Evolutionary conservation across 2,113 vertebrate species (phyloP), one percentile per base, ranked within the genome.

Genomic region (Ploceus nigricollis): DNA sequence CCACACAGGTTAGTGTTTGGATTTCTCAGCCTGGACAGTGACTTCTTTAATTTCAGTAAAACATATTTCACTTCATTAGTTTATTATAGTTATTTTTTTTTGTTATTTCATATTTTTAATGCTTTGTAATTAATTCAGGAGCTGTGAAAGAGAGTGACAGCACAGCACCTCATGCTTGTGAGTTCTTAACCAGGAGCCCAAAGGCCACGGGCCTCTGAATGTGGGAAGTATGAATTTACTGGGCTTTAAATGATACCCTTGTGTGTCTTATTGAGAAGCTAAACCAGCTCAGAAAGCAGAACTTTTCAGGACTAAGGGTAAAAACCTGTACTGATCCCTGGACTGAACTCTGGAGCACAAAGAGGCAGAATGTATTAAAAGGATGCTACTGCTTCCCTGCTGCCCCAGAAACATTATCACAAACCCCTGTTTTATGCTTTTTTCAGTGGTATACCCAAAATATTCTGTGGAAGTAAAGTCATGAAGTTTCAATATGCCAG

Each of bases 41-140:
- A 37, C 15, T 37, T 64, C n/a, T 93, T 65, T 35, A 65, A 77
- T 80, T 96, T 91, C 68, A 87, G 21, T 19, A 75, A 93, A 96
- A 72, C 7, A 8, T 84, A 91, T 66, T 93, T 91, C 77, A 90
- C 78, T 90, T 88, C 54, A 70, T 82, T 91, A 30, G 44, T 77
- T 96, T 96, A 95, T 94, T 77, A 66, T 18, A 58, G 47, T 69
- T 86, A 87, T 94, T 91, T 81, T 94, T 94, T 96, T 96, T 88
- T 88, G 84, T 80, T 93, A 93, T 87, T 96, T 94, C 80, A 64
- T 81, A 53, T 58, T 95, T 92, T 96, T 80, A 92, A 40, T 89
- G 82, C 66, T 89, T 92, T 92, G n/a, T 90, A 96, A 94, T 97
- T 94, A 95, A 94, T 83, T n/a, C 82, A 89, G 11, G 51, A 89